These are phyloP conservation scores for Onthophagus taurus DNA, from an alignment of 1,140 invertebrate species.

Conservation along the genomic window DNA sequence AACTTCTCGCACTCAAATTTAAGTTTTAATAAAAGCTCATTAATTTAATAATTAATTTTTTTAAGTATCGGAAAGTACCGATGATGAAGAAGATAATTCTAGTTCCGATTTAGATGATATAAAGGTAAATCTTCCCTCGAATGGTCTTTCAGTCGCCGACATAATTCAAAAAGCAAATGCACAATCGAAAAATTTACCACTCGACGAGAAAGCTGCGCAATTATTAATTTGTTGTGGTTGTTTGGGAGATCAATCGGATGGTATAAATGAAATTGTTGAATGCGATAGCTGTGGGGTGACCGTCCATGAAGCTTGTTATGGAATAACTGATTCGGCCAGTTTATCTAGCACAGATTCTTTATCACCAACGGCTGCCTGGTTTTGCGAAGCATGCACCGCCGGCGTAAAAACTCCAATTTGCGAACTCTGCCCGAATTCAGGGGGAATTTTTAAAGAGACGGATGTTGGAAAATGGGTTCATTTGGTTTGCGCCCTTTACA, in stretches of 20 bases:
- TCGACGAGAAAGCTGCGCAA: slow-evolving; percentile 35
- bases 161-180: slow-evolving; percentile 45
- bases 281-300: slow-evolving; percentile 93
- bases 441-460: slow-evolving; percentile 94
- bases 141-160: slow-evolving; percentile 41
- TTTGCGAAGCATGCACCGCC: slow-evolving; percentile 95
- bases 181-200: slow-evolving; percentile 32
- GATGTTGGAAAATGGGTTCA: slow-evolving; percentile 97
- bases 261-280: slow-evolving; percentile 92
- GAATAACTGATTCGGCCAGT: slow-evolving; percentile 87
- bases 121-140: slow-evolving; percentile 27
- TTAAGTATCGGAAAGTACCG: slow-evolving; percentile 33
- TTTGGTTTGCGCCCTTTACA: slow-evolving; percentile 91
- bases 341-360: slow-evolving; percentile 83
- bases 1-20: too few species aligned
- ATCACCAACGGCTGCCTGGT: slow-evolving; percentile 94
- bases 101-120: slow-evolving; percentile 37
- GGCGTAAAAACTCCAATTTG: slow-evolving; percentile 76
- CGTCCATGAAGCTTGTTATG: slow-evolving; percentile 95
- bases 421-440: slow-evolving; percentile 80
- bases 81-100: slow-evolving; percentile 34
- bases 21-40: too few species aligned
- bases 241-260: slow-evolving; percentile 84
- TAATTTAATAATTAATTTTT: too few species aligned
- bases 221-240: slow-evolving; percentile 86